Conservation (phyloP, 2,113 vertebrate species). For the Amphilophus citrinellus region DNA sequence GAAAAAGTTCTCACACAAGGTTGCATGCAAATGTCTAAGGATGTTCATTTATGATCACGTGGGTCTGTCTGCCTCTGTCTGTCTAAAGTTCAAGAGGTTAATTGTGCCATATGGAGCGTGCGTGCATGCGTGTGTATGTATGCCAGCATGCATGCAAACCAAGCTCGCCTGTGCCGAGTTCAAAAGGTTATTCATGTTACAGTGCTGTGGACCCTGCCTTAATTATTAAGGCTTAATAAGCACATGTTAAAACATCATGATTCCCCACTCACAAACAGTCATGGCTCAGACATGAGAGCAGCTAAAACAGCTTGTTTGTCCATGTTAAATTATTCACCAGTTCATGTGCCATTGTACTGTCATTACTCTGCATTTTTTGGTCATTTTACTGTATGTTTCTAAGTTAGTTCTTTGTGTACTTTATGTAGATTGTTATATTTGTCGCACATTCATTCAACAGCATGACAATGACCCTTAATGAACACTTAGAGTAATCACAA, state of each 20-base stretch:
- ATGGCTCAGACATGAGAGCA: conserved; percentile 47
- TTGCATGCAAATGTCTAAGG: conserved; percentile 17
- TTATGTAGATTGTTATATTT: background rate
- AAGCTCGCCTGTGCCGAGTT: conserved; percentile 51
- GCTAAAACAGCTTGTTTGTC: conserved; percentile 50
- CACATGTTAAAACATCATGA: conserved; percentile 67
- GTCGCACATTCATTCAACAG: background rate
- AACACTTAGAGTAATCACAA: background rate
- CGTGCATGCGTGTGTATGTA: conserved; percentile 42
- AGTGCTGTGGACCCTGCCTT: conserved; percentile 55
- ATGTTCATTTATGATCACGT: conserved; percentile 23
- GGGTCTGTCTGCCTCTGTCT: conserved; percentile 46
- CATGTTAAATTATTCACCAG: conserved; percentile 58
- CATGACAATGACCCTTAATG: background rate
- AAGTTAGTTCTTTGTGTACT: background rate
- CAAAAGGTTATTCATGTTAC: conserved; percentile 67
- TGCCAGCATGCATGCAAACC: conserved; percentile 53
- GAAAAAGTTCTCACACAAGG: background rate
- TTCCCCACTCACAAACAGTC: conserved; percentile 26
- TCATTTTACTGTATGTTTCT: background rate
- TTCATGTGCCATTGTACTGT: conserved; percentile 3
- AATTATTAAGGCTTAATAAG: conserved; percentile 74
- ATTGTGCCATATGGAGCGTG: conserved; percentile 68
- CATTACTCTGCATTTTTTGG: background rate
- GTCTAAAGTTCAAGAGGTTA: conserved; percentile 68